These are phyloP conservation scores for Brachionus manjavacas DNA, from an alignment of 1,140 invertebrate species.

Conservation along the genomic window DNA sequence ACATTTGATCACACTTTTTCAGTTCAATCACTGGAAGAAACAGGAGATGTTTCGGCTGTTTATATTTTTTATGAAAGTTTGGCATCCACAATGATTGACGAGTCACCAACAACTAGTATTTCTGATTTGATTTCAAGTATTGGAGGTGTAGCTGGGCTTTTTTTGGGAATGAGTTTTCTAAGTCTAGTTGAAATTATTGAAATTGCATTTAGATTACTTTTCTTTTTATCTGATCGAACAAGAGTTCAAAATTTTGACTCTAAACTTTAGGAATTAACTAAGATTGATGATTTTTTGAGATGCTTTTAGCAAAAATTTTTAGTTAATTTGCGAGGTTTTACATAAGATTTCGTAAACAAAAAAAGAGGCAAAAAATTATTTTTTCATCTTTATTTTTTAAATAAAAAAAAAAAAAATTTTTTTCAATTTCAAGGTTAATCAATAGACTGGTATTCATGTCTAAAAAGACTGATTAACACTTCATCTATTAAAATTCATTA, in stretches of 20 bases:
- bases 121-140: background rate
- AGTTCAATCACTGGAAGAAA: background rate
- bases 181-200: constrained; percentile 5
- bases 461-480: no score
- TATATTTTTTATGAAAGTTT: constrained; percentile 22
- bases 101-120: background rate
- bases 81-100: background rate
- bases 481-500: no score
- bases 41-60: background rate
- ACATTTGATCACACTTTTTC: background rate
- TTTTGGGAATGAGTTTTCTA: background rate
- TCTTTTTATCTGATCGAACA: background rate
- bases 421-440: no score
- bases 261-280: no score
- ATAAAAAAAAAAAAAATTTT: no score
- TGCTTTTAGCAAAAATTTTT: no score
- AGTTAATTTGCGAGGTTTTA: no score
- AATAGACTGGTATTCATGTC: no score
- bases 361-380: no score
- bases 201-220: background rate
- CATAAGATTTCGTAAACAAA: no score
- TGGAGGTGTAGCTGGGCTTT: background rate
- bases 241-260: background rate
- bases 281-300: no score
- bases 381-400: no score